A percentile compares a stretch with the other conserved stretches of the same genome.
Evolutionary conservation across 1,140 invertebrate species (phyloP).

Genomic region (Apis cerana): DNA sequence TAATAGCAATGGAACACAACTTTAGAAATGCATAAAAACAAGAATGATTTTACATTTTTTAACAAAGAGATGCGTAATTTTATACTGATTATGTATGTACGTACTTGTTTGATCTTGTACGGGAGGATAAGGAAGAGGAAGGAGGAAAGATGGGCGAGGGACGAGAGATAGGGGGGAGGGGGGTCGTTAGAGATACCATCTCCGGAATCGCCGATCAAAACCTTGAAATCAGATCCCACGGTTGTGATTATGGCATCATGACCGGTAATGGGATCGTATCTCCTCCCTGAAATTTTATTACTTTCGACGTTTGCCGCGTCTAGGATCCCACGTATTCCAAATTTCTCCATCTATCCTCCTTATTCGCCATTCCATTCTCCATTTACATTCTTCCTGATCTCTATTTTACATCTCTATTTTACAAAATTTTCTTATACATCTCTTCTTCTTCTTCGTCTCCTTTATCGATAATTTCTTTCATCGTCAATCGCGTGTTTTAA

Average conservation of each 20-base stretch:
- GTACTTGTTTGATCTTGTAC: neutral
- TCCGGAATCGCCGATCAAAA: slow-evolving; percentile 56
- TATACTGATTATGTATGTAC: neutral
- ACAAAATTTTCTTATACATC: too few species aligned
- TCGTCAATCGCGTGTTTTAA: too few species aligned
- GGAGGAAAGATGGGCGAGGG: slow-evolving; percentile 29
- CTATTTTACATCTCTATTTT: too few species aligned
- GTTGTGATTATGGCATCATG: slow-evolving; percentile 48
- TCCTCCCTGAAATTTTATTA: slow-evolving; percentile 25
- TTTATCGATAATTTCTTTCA: too few species aligned
- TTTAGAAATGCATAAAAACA: neutral
- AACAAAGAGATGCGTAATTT: slow-evolving; percentile 1
- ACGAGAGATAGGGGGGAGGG: neutral
- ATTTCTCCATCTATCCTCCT: neutral
- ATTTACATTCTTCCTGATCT: neutral
- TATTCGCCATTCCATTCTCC: neutral
- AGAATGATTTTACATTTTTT: neutral
- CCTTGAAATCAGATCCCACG: slow-evolving; percentile 62
- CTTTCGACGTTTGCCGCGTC: slow-evolving; percentile 15
- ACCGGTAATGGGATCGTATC: slow-evolving; percentile 8
- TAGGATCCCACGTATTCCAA: neutral
- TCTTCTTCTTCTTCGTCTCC: too few species aligned
- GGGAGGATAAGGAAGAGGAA: slow-evolving; percentile 6
- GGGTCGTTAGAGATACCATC: slow-evolving; percentile 55
- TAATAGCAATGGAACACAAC: neutral